Conservation (phyloP, 2,113 vertebrate genomes). For the Channa maculata region DNA sequence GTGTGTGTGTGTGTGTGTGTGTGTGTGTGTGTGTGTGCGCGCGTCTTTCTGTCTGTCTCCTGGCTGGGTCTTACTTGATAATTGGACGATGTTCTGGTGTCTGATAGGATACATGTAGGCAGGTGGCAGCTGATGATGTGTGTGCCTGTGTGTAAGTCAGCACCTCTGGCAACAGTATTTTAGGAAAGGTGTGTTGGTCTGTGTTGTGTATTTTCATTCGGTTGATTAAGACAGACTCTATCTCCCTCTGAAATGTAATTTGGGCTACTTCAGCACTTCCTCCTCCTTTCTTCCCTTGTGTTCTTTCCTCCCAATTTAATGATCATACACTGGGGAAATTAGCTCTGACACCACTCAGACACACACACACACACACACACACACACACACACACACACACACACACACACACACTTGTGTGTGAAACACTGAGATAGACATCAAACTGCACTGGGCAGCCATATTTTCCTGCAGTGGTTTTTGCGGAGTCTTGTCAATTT, state of each 20-base stretch:
- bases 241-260: slow-evolving; percentile 53
- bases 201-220: slow-evolving; percentile 35
- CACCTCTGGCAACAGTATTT: slow-evolving; percentile 23
- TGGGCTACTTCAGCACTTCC: slow-evolving; percentile 43
- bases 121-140: slow-evolving; percentile 38
- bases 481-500: slow-evolving; percentile 20
- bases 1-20: slow-evolving; percentile 11
- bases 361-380: slow-evolving; percentile 9
- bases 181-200: slow-evolving; percentile 14
- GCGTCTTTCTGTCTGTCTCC: not conserved
- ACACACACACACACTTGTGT: not conserved
- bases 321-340: slow-evolving; percentile 75
- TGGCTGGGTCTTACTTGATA: slow-evolving; percentile 19
- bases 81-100: slow-evolving; percentile 32
- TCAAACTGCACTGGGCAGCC: slow-evolving; percentile 18
- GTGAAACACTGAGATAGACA: slow-evolving; percentile 26
- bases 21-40: slow-evolving; percentile 14
- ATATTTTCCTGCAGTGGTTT: slow-evolving; percentile 25
- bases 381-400: not conserved
- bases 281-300: slow-evolving; percentile 21
- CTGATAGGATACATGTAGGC: slow-evolving; percentile 19
- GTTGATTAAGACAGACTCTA: slow-evolving; percentile 64
- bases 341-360: slow-evolving; percentile 25
- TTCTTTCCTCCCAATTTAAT: slow-evolving; percentile 40
- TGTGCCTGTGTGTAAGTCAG: slow-evolving; percentile 9